Base-by-base conservation (phyloP, 35 echinoderm and acorn worm genomes). In the Chiridota heheva region DNA sequence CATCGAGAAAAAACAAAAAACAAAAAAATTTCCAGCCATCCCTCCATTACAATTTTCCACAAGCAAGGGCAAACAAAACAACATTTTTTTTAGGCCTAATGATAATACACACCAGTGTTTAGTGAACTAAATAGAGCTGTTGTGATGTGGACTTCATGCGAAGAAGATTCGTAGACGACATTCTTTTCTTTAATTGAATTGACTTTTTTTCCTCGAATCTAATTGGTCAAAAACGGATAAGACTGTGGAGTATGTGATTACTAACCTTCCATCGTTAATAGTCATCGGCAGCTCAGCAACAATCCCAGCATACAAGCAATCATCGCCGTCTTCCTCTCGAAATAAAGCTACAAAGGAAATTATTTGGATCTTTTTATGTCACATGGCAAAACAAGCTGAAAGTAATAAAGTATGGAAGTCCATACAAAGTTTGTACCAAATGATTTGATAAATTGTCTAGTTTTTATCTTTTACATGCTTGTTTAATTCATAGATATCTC, bases 231-330 rank as follows among this genome's bases (percentile, higher is more conserved):
- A 22, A 51, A 51, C 8, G 10, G 47, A 10, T 51, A 12, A 22
- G 10, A 51, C 10, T 12, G 22, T 12, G 22, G 10, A 12, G n/a
- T n/a, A n/a, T n/a, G n/a, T n/a, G n/a, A n/a, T n/a, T n/a, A n/a
- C n/a, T n/a, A 57, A 90, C 88, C 72, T 86, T 44, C 73, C 84
- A 57, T 75, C 82, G 41, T 97, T 97, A 4, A 60, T 88, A 16
- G 68, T 77, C 76, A 97, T 83, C 29, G 93, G 93, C 45, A 90
- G 72, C 72, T 97, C 93, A 31, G 88, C 88, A 53, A 97, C 79
- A 28, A 97, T 90, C 22, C 93, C 93, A 59, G 93, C 88, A 91
- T 91, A 97, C 61, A 97, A 37, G 29, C 72, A 76, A 26, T 82
- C 78, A 40, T 63, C 78, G 7, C 71, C 93, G 74, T 84, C 82